Percentiles rank a stretch among this genome's conserved stretches.
phyloP scores from a whole-genome alignment of 2,797 vertebrate genomes.

The Okamejei kenojei region DNA sequence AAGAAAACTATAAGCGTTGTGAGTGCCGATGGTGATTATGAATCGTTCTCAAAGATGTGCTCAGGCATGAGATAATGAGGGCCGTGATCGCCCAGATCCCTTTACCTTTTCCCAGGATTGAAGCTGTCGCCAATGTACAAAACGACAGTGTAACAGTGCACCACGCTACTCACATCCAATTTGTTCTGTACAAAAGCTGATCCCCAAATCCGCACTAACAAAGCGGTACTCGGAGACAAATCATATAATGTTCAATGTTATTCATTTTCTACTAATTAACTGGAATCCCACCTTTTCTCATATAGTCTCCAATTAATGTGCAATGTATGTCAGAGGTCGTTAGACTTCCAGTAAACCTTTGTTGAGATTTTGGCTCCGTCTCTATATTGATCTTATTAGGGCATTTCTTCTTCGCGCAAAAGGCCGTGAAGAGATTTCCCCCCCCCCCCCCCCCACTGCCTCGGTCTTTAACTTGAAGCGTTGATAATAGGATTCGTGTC shows the following conservation, averaged over 20 bases:
- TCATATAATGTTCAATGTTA: slow-evolving; percentile 77
- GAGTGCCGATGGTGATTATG: slow-evolving; percentile 63
- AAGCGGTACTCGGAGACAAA: slow-evolving; percentile 69
- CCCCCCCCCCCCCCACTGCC: slow-evolving; percentile 50
- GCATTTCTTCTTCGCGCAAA: slow-evolving; percentile 53
- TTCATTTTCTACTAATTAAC: slow-evolving; percentile 93
- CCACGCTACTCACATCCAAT: slow-evolving; percentile 86
- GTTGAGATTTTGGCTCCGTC: slow-evolving; percentile 72
- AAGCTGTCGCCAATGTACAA: slow-evolving; percentile 78
- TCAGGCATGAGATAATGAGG: slow-evolving; percentile 82
- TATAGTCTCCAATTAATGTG: slow-evolving; percentile 83
- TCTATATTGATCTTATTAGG: slow-evolving; percentile 84
- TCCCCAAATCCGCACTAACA: slow-evolving; percentile 80
- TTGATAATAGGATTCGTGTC: slow-evolving; percentile 73
- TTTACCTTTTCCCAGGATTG: slow-evolving; percentile 76
- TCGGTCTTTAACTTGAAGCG: slow-evolving; percentile 56
- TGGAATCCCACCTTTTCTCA: slow-evolving; percentile 78
- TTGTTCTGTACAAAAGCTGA: slow-evolving; percentile 87
- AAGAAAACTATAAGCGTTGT: neutral
- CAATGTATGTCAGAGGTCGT: slow-evolving; percentile 78
- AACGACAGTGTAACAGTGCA: slow-evolving; percentile 76
- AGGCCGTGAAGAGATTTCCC: slow-evolving; percentile 54
- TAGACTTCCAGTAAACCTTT: slow-evolving; percentile 71
- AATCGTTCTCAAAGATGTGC: slow-evolving; percentile 64
- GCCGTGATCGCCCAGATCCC: slow-evolving; percentile 64